phyloP scores from a whole-genome alignment of 2,797 vertebrate species.

The Streptopelia turtur region DNA sequence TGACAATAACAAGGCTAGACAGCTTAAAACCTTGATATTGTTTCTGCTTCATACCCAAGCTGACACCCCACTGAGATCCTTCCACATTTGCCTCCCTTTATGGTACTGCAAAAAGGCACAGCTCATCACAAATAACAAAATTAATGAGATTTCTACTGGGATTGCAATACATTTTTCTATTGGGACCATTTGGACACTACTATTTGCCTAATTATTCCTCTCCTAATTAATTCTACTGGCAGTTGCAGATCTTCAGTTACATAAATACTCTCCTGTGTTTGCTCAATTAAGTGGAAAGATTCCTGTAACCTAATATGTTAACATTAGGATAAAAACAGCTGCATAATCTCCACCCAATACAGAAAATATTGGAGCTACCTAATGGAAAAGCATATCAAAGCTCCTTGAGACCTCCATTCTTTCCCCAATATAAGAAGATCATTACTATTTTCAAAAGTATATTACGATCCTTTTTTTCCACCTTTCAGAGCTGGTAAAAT shows the following conservation, averaged over 20 bases:
- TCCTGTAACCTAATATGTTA: slow-evolving; percentile 45
- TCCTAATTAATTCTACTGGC: slow-evolving; percentile 62
- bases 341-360: background rate
- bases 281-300: slow-evolving; percentile 56
- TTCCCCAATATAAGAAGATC: background rate
- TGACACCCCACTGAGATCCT: slow-evolving; percentile 30
- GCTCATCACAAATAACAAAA: slow-evolving; percentile 15
- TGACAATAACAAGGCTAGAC: slow-evolving; percentile 14
- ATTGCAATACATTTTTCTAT: slow-evolving; percentile 33
- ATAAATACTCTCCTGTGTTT: slow-evolving; percentile 53
- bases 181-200: slow-evolving; percentile 33
- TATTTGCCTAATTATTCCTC: slow-evolving; percentile 57
- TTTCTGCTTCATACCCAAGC: slow-evolving; percentile 43
- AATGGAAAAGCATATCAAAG: background rate
- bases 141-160: slow-evolving; percentile 52
- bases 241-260: slow-evolving; percentile 37
- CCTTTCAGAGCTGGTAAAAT: background rate
- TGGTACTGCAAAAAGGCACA: slow-evolving; percentile 10
- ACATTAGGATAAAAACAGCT: background rate
- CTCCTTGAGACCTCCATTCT: background rate
- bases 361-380: background rate
- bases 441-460: background rate
- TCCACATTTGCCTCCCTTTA: slow-evolving; percentile 6
- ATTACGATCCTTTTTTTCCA: background rate
- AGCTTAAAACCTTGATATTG: slow-evolving; percentile 53